Evolutionary conservation across 2,113 vertebrate species (phyloP).

Genomic region (Equus przewalskii): DNA sequence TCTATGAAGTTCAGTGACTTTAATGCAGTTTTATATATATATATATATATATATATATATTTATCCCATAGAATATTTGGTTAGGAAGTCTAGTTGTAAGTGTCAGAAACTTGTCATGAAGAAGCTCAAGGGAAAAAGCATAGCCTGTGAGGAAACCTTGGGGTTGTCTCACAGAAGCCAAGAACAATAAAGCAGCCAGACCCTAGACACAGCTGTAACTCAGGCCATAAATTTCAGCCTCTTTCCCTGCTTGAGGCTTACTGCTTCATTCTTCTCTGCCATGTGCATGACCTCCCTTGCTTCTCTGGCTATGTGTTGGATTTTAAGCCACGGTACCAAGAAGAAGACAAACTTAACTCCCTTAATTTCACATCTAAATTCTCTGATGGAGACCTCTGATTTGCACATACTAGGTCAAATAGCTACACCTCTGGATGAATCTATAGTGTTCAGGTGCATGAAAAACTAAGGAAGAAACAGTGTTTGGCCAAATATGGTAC

Average conservation of each 20-base stretch:
- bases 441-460: neutral
- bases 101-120: neutral
- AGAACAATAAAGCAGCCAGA: neutral
- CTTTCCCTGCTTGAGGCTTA: neutral
- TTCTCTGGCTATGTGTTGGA: neutral
- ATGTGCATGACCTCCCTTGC: neutral
- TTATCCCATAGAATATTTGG: neutral
- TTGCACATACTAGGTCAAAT: neutral
- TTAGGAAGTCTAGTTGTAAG: neutral
- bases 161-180: neutral
- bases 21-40: neutral
- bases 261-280: neutral
- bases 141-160: neutral
- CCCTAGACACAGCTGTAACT: neutral
- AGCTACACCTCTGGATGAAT: neutral
- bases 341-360: neutral
- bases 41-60: neutral
- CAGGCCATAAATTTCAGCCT: neutral
- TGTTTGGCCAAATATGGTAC: neutral
- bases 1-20: neutral
- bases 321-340: neutral
- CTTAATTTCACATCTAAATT: neutral
- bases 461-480: neutral
- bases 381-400: neutral
- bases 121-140: neutral